Base-by-base conservation (phyloP, 2,888 invertebrate genomes). In the Hylaea fasciaria region DNA sequence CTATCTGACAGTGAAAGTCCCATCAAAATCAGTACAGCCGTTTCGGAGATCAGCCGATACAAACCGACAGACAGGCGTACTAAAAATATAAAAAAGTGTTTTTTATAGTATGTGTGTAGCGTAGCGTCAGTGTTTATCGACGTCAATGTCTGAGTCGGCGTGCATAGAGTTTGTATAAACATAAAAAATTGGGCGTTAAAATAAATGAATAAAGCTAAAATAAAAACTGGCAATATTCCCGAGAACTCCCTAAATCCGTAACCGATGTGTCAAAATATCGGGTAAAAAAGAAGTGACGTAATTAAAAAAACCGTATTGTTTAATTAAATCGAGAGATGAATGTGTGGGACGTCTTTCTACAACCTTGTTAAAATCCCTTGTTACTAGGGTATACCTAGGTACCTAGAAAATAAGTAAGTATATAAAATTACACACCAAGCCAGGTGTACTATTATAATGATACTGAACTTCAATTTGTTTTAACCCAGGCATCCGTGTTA, bases 261-360 rank as follows among this genome's bases (percentile, higher is more conserved):
- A 37, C 50, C 52, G 49, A 43, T 61, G 44, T 60, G 65, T 61
- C 57, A 67, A 32, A 32, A 32, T 59, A 22, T 22, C 22, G 5
- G 22, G 22, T 22, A 22, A 22, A 22, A 22, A 3, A 22, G 22
- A 5, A 61, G 49, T 62, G 55, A 48, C 52, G 65, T 71, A 69
- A 76, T 73, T 74, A 77, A 72, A 69, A 73, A 70, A 7, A 64
- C n/a, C 66, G 58, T 68, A 70, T 75, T 64, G 54, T 71, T 74
- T 74, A 78, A 81, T n/a, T n/a, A n/a, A n/a, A n/a, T n/a, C n/a
- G n/a, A n/a, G n/a, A n/a, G n/a, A n/a, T n/a, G n/a, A n/a, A n/a
- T n/a, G n/a, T n/a, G n/a, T n/a, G n/a, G n/a, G n/a, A n/a, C n/a
- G n/a, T n/a, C n/a, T n/a, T n/a, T n/a, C n/a, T n/a, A n/a, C n/a